Conservation (phyloP, 2,113 vertebrate genomes). For the Miniopterus natalensis region DNA sequence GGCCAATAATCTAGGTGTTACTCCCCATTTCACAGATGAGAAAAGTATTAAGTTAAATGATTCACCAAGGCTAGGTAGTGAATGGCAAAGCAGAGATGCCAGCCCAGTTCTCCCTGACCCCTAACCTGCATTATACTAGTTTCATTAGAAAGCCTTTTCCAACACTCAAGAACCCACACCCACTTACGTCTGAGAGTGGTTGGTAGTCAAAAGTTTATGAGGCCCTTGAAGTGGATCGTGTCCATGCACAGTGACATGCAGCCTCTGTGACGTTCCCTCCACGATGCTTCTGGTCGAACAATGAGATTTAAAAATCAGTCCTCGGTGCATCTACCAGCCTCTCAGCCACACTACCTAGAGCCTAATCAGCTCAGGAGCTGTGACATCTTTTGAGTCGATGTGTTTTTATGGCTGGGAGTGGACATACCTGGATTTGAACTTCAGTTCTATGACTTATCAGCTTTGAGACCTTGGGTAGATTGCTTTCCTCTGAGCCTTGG, state of each 20-base stretch:
- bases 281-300: background rate
- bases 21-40: background rate
- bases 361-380: background rate
- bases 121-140: background rate
- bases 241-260: background rate
- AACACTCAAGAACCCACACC: background rate
- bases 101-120: background rate
- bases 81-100: background rate
- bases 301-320: background rate
- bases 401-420: background rate
- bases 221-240: background rate
- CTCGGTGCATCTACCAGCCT: background rate
- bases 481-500: background rate
- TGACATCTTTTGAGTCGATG: background rate
- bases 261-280: background rate
- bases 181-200: background rate
- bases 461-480: conserved; percentile 12
- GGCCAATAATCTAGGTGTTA: background rate
- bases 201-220: background rate
- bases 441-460: background rate
- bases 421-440: background rate
- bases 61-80: background rate
- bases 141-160: conserved; percentile 15
- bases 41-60: background rate
- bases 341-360: background rate